Base-by-base conservation (phyloP, 2,113 vertebrate species). In the Tangachromis dhanisi region DNA sequence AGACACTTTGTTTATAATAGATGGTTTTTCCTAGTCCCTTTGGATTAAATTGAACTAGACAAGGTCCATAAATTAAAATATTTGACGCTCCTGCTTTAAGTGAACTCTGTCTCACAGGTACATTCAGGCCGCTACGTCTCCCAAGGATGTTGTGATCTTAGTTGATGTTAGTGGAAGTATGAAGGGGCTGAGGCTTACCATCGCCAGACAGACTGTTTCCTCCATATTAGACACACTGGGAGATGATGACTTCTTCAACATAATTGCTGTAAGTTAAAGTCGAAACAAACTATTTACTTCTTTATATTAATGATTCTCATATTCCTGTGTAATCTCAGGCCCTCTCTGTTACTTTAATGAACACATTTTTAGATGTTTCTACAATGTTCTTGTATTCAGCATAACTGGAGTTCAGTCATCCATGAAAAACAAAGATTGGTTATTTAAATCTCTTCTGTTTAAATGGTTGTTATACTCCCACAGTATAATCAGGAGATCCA, bases 161-260 rank as follows among this genome's bases (percentile, higher is more conserved):
- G 98, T 99, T 2, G 99, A 99, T 14, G 98, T 99, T 38, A 99
- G 99, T 51, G 99, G 98, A 55, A 99, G 99, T 82, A 99, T 99
- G 99, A 99, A 99, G 93, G 99, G 99, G 3, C 97, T 99, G 53
- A 97, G 99, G 68, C 90, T 99, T 93, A 99, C 99, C 57, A 99
- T 99, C 4, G 99, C 99, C 7, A 97, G 99, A 76, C 99, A 99
- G 92, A 99, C 98, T 0, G 98, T 99, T 55, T 98, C 98, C 14
- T 99, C 99, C 29, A 99, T 99, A 93, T 94, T 99, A 95, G 99
- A 99, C 92, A 99, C 99, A 3, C 97, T 99, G 59, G 99, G 99
- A 85, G 99, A 99, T 17, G 98, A 99, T 66, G 99, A 99, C 96
- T 99, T 99, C 96, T 99, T 99, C 95, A 99, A 99, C 95, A 98